Evolutionary conservation across 1,140 invertebrate species (phyloP).

Genomic region (Agrypnia vestita): DNA sequence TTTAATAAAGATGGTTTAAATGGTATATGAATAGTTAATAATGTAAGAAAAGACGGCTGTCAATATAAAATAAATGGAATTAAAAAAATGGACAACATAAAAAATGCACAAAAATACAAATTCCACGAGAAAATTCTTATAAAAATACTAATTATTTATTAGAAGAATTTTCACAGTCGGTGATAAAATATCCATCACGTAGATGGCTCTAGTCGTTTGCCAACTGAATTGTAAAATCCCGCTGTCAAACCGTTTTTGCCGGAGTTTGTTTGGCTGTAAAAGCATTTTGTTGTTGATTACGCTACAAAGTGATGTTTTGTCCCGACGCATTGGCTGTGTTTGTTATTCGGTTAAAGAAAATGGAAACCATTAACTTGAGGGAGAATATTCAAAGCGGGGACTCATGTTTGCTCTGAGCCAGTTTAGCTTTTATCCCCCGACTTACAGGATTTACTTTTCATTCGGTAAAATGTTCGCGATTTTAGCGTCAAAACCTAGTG

Average conservation of each 20-base stretch:
- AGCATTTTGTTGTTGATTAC: slow-evolving; percentile 21
- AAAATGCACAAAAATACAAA: too few species aligned
- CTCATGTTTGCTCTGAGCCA: neutral
- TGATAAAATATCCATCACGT: too few species aligned
- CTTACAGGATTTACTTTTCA: slow-evolving; percentile 11
- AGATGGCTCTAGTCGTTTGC: neutral
- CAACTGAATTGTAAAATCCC: neutral
- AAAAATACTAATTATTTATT: too few species aligned
- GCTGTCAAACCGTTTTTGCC: slow-evolving; percentile 20
- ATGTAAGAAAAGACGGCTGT: too few species aligned
- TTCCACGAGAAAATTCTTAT: too few species aligned
- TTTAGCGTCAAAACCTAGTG: neutral
- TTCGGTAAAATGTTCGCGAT: neutral
- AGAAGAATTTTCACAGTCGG: too few species aligned
- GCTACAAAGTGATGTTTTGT: slow-evolving; percentile 4
- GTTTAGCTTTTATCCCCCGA: slow-evolving; percentile 7
- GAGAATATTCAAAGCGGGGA: neutral
- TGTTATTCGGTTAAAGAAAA: slow-evolving; percentile 29
- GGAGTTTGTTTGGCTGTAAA: slow-evolving; percentile 27
- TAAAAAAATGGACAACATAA: too few species aligned
- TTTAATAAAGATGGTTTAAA: too few species aligned
- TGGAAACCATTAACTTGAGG: slow-evolving; percentile 24
- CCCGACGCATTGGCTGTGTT: slow-evolving; percentile 5
- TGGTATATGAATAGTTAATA: too few species aligned
- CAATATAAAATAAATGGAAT: too few species aligned